Evolutionary conservation across 2,797 vertebrate species (phyloP), one percentile per base, ranked within the genome.

Genomic region (Pachyuromys duprasi): DNA sequence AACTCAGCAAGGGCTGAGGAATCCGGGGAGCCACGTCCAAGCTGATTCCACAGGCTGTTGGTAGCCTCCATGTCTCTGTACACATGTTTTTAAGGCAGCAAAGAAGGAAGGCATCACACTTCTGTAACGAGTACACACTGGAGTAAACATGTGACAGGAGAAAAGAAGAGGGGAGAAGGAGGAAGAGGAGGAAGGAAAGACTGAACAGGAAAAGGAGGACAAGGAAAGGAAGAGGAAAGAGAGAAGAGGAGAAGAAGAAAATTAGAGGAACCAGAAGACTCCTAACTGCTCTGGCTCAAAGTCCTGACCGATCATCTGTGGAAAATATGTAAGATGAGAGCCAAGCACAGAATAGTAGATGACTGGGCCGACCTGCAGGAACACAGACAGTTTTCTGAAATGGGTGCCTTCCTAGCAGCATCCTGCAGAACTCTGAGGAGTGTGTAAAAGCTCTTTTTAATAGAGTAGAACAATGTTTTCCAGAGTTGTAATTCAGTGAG

Each of bases 401-500:
- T 42, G 67, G 42, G 24, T 62, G 14, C 39, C 49, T 79, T 86
- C 78, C 33, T 69, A 12, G 20, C 24, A 90, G 62, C 84, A 28
- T 39, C 65, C 57, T 67, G 13, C 60, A 88, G 82, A 86, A 55
- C 82, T n/a, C 18, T 67, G 13, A 82, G 65, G 63, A 89, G 26
- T 42, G 18, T 31, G 13, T 18, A 39, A 83, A 84, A 15, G 12
- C 4, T 20, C 62, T 91, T 84, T 74, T 78, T 80, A 76, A 42
- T 42, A 89, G 9, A 79, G 26, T 70, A 45, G 20, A 94, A 33
- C 15, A 65, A 65, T 63, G 79, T 91, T 92, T 55, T 96, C 53
- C 81, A 60, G 55, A 82, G 28, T 2, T 89, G 45, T 95, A 63
- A 89, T 57, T 96, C 87, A 60, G n/a, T 80, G 91, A 93, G 65